phyloP scores from a whole-genome alignment of 2,888 invertebrate species.

The Euzetes globulus region DNA sequence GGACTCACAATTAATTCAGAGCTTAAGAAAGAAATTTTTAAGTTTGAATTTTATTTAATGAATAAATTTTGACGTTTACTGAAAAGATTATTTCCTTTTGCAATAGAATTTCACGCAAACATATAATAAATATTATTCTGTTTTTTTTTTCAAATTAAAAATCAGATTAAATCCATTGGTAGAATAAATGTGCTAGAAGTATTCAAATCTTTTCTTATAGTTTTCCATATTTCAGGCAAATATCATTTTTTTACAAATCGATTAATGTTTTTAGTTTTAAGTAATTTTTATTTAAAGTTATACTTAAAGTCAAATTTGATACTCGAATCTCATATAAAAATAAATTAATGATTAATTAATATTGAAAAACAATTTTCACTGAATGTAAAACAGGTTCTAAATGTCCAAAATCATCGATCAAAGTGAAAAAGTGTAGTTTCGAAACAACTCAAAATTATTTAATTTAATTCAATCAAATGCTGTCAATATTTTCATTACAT shows the following conservation, averaged over 20 bases:
- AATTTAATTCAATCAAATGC: neutral
- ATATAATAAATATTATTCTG: conserved; percentile 7
- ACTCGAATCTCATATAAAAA: neutral
- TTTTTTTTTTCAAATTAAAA: too few relatives aligned
- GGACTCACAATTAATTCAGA: neutral
- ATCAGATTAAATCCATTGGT: too few relatives aligned
- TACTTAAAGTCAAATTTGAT: too few relatives aligned
- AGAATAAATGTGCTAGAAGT: too few relatives aligned
- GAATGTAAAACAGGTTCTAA: neutral
- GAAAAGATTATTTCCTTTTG: neutral
- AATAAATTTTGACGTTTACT: too few relatives aligned
- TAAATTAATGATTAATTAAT: neutral
- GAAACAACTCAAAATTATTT: neutral
- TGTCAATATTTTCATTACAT: neutral
- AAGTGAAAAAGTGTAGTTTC: neutral
- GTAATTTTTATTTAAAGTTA: too few relatives aligned
- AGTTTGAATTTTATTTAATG: neutral
- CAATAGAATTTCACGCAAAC: conserved; percentile 8
- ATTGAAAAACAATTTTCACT: neutral
- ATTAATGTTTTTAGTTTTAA: too few relatives aligned
- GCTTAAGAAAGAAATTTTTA: neutral
- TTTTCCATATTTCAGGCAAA: too few relatives aligned
- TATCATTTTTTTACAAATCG: too few relatives aligned
- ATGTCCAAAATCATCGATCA: neutral
- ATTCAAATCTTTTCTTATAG: too few relatives aligned